Evolutionary conservation across 2,888 invertebrate genomes (phyloP).

Genomic region (Bombylius discolor): DNA sequence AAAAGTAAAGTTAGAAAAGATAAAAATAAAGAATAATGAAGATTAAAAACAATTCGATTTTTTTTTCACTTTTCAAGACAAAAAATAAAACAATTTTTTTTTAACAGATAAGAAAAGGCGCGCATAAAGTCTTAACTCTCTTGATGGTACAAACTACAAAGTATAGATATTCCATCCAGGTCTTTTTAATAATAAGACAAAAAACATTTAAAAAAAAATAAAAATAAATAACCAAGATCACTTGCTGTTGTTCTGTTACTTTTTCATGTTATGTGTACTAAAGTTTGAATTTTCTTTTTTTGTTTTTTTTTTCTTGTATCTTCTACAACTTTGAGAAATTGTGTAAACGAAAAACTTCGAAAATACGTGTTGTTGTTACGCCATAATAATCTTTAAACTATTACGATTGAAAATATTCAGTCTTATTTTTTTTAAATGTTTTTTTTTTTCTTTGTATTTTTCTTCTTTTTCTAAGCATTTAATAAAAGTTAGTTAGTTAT

Average conservation of each 20-base stretch:
- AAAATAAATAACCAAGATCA: background rate
- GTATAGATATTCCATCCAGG: too few species aligned
- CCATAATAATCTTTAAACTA: too few species aligned
- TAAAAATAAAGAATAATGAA: background rate
- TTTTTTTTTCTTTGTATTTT: too few species aligned
- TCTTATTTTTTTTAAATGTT: too few species aligned
- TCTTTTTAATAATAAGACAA: too few species aligned
- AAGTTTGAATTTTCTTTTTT: background rate
- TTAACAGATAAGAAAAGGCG: background rate
- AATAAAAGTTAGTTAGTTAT: too few species aligned
- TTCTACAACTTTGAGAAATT: background rate
- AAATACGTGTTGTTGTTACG: background rate
- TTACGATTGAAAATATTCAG: too few species aligned
- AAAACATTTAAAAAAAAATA: too few species aligned
- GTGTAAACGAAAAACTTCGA: background rate
- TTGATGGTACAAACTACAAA: too few species aligned
- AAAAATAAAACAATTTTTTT: background rate
- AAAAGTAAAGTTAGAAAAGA: background rate
- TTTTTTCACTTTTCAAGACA: too few species aligned
- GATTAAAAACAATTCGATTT: background rate
- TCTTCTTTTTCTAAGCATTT: too few species aligned
- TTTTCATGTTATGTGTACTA: background rate
- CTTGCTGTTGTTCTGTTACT: background rate
- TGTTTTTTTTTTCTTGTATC: background rate
- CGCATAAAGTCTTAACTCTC: background rate